Conservation (phyloP, 2,888 invertebrate genomes). For the Dysmachus trigonus region DNA sequence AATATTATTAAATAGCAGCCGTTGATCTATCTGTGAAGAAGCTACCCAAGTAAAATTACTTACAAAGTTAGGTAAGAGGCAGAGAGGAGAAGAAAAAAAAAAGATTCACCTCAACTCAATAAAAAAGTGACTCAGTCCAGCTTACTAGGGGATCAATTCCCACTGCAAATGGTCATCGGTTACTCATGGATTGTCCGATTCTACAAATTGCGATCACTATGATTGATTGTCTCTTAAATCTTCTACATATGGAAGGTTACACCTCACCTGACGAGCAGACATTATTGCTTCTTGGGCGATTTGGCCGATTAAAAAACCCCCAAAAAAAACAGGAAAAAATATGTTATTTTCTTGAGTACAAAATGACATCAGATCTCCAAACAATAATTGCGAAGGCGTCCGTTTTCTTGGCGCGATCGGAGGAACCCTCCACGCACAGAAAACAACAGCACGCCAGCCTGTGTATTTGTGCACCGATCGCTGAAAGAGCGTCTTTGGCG, state of each 20-base stretch:
- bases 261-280: background rate
- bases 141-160: background rate
- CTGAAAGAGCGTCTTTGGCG: constrained; percentile 30
- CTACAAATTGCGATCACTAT: background rate
- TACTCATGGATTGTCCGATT: background rate
- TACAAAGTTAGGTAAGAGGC: background rate
- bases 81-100: background rate
- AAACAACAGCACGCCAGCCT: background rate
- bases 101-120: background rate
- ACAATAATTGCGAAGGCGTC: constrained; percentile 28
- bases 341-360: background rate
- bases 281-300: background rate
- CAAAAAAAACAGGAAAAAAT: background rate
- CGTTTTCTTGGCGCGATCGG: background rate
- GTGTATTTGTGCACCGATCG: background rate
- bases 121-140: background rate
- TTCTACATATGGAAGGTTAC: background rate
- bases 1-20: no score
- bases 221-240: background rate
- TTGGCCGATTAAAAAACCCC: background rate
- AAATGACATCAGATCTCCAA: constrained; percentile 27
- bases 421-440: background rate
- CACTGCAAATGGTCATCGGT: background rate
- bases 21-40: no score
- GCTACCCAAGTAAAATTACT: background rate